Evolutionary conservation across 2,797 vertebrate genomes (phyloP), one percentile per base, ranked within the genome.

Genomic region (Hoplostethus atlanticus): DNA sequence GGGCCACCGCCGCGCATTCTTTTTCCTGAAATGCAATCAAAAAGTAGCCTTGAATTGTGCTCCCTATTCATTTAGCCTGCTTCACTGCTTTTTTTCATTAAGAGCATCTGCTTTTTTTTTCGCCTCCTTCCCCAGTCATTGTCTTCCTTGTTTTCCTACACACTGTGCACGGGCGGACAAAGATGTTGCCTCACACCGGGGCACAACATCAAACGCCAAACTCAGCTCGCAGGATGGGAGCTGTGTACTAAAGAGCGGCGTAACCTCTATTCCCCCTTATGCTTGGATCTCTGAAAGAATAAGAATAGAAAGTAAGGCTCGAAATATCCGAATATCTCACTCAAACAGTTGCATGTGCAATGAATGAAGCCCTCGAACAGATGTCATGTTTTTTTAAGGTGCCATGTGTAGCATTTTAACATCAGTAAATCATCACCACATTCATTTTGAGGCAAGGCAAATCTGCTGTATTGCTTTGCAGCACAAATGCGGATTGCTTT

Each of bases 41-140:
- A 28, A 77, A 79, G 78, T 71, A 81, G 75, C 75, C 81, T 84
- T 84, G 72, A 69, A 82, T 81, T 77, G 70, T 69, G 67, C 73
- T 81, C 28, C 64, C 69, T 71, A 57, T 82, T 83, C 81, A 78
- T 87, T 92, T 89, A 89, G 70, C 73, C 83, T 71, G 85, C 82
- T 81, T 84, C 84, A 83, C 76, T 87, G 89, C 71, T 68, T 84
- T 86, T 60, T 83, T 89, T 84, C 84, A 90, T 89, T 85, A 85
- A 80, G 72, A 71, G 79, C 70, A 63, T 57, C 46, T 65, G 66
- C 76, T 84, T 66, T 57, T 76, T 76, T 64, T 67, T 25, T 44
- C 64, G 15, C 59, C 40, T 56, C 63, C 57, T 57, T 60, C 68
- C 58, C 70, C 61, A 6, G 67, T 25, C 46, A 54, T 47, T 57